Percentiles rank a stretch among this genome's conserved stretches.
phyloP scores from a whole-genome alignment of 2,888 invertebrate genomes.

The Poecilus cupreus region DNA sequence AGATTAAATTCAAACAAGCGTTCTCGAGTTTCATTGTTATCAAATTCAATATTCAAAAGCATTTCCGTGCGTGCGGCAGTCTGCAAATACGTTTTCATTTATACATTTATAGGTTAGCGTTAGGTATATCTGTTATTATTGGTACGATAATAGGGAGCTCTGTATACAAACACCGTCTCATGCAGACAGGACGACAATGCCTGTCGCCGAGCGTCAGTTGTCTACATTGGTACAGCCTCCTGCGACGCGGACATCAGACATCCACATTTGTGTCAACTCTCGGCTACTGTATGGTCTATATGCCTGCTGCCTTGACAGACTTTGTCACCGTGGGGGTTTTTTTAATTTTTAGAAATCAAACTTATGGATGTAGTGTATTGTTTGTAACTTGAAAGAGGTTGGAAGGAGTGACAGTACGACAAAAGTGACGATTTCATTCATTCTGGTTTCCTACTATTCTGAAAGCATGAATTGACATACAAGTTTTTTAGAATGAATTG shows the following conservation, averaged over 20 bases:
- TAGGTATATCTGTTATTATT: conserved; percentile 62
- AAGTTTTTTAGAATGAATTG: not conserved
- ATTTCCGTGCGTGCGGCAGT: not conserved
- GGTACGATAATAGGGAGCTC: conserved; percentile 69
- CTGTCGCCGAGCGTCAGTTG: conserved; percentile 48
- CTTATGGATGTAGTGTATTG: not conserved
- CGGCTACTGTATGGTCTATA: conserved; percentile 18
- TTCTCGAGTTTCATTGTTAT: conserved; percentile 1
- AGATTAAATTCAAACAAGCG: conserved; percentile 12
- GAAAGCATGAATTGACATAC: not conserved
- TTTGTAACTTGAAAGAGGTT: conserved; percentile 10
- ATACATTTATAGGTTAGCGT: conserved; percentile 33
- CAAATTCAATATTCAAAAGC: conserved; percentile 28
- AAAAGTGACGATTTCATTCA: conserved; percentile 8
- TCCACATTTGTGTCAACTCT: conserved; percentile 54
- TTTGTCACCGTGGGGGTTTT: conserved; percentile 2
- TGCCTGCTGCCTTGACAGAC: conserved; percentile 1
- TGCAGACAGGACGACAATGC: conserved; percentile 67
- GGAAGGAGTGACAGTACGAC: not conserved
- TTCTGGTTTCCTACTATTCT: not conserved
- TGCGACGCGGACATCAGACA: not conserved
- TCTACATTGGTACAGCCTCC: not conserved
- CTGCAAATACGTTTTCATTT: conserved; percentile 31
- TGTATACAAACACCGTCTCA: conserved; percentile 70
- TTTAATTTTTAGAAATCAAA: conserved; percentile 35